A percentile compares a stretch with the other conserved stretches of the same genome.
Evolutionary conservation across 2,888 invertebrate species (phyloP).

Genomic region (Tethea ocularis): DNA sequence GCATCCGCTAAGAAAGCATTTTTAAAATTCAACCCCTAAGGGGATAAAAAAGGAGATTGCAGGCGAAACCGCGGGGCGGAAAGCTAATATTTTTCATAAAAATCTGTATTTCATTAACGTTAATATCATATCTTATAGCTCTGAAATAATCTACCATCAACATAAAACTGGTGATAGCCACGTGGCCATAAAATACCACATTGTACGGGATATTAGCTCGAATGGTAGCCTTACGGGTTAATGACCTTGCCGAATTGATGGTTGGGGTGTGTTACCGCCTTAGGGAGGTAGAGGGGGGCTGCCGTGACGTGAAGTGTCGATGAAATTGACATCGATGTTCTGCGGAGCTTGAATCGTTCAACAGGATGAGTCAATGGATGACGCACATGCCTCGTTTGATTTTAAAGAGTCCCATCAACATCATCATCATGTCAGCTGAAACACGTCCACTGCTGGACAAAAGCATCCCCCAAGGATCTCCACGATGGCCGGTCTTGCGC

Average conservation of each 20-base stretch:
- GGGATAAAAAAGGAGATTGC: too few relatives aligned
- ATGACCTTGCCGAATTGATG: constrained; percentile 39
- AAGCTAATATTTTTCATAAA: too few relatives aligned
- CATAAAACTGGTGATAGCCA: not conserved
- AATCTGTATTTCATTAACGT: not conserved
- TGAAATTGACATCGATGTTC: not conserved
- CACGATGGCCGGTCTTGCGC: too few relatives aligned
- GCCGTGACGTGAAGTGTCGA: not conserved
- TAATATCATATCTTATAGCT: not conserved
- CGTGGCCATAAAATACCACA: constrained; percentile 23
- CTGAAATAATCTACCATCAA: not conserved
- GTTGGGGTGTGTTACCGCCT: constrained; percentile 10
- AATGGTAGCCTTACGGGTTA: constrained; percentile 38
- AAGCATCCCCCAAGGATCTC: too few relatives aligned
- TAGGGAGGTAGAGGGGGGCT: not conserved
- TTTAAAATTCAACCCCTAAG: too few relatives aligned
- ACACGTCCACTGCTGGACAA: too few relatives aligned
- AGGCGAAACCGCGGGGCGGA: too few relatives aligned
- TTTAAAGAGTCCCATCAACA: too few relatives aligned
- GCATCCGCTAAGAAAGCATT: too few relatives aligned
- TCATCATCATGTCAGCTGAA: too few relatives aligned
- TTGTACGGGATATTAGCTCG: constrained; percentile 34
- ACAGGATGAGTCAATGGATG: too few relatives aligned
- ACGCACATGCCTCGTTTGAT: too few relatives aligned
- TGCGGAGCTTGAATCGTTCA: not conserved